Conservation (phyloP, 2,888 invertebrate genomes). For the Anorthoa munda region DNA sequence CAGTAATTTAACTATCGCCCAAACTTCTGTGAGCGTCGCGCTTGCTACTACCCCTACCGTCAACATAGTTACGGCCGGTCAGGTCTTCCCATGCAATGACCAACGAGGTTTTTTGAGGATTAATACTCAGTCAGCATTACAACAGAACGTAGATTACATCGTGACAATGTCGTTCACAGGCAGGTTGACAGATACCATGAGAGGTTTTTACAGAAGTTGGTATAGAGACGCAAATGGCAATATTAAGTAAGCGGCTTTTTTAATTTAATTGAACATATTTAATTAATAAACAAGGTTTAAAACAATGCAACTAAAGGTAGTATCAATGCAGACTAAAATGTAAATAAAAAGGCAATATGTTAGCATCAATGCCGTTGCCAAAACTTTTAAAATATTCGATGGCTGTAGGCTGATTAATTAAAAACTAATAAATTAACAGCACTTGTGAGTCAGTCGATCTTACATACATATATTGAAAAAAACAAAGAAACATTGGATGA, state of each 20-base stretch:
- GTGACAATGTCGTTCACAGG: constrained; percentile 93
- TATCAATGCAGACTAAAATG: background rate
- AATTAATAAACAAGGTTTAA: background rate
- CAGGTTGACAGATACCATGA: constrained; percentile 92
- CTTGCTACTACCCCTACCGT: constrained; percentile 5
- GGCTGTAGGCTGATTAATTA: background rate
- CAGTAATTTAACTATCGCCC: constrained; percentile 81
- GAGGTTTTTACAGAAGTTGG: constrained; percentile 93
- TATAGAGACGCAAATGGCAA: background rate
- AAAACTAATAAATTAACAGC: background rate
- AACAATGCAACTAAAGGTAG: background rate
- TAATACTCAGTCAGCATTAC: constrained; percentile 66
- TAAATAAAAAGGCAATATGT: background rate
- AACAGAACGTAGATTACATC: constrained; percentile 86
- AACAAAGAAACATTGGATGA: background rate
- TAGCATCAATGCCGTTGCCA: background rate
- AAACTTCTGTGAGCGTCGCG: constrained; percentile 77
- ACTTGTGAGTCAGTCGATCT: background rate
- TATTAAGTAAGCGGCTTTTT: constrained; percentile 19
- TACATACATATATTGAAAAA: background rate
- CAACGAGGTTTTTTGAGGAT: constrained; percentile 80
- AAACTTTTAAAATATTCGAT: background rate
- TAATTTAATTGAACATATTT: background rate
- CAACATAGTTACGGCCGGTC: constrained; percentile 67
- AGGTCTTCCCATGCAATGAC: constrained; percentile 74